These are phyloP conservation scores for Dipodomys merriami DNA, from an alignment of 2,113 vertebrate species.

Conservation along the genomic window DNA sequence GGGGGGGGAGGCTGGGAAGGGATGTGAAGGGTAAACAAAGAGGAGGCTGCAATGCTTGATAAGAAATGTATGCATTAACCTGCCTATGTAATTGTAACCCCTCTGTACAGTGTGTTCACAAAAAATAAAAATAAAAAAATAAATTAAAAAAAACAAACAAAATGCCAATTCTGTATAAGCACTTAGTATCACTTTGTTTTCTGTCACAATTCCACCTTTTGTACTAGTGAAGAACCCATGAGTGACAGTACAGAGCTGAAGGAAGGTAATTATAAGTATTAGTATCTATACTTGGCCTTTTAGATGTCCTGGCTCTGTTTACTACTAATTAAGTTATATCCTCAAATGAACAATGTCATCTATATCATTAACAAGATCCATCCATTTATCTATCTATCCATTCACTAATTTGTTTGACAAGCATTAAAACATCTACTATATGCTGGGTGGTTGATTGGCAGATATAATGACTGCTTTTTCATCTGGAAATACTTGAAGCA, in stretches of 20 bases:
- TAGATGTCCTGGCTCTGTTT: background rate
- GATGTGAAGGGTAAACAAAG: no score
- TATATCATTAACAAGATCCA: background rate
- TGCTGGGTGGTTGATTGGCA: background rate
- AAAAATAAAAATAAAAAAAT: no score
- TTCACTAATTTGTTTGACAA: background rate
- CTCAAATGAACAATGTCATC: background rate
- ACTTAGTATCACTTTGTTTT: background rate
- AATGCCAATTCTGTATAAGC: background rate
- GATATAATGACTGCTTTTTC: background rate
- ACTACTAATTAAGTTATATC: background rate
- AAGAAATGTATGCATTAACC: no score
- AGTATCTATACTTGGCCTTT: background rate
- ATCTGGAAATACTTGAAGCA: background rate
- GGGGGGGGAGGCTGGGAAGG: no score
- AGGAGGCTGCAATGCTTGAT: no score
- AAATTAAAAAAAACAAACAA: no score
- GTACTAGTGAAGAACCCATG: background rate
- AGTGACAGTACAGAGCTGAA: background rate
- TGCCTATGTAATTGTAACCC: no score
- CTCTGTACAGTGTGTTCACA: no score
- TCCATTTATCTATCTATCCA: background rate
- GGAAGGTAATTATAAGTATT: background rate
- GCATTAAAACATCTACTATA: background rate
- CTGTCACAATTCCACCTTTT: background rate